Conservation (phyloP, 2,113 vertebrate species). For the Rhegmatorhina hoffmannsi region DNA sequence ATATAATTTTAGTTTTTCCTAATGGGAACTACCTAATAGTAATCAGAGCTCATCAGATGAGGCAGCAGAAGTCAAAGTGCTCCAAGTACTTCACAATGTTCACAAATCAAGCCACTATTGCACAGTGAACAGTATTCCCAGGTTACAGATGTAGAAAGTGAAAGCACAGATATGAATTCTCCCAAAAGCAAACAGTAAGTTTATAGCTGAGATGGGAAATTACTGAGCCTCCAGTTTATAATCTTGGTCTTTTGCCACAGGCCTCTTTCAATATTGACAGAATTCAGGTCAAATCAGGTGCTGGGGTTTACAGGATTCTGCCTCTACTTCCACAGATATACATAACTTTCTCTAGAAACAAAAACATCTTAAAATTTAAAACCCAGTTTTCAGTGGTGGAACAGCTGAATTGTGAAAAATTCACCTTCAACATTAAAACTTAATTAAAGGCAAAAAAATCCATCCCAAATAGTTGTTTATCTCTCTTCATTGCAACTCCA, state of each 20-base stretch:
- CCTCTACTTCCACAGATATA: background rate
- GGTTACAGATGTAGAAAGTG: background rate
- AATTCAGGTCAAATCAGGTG: background rate
- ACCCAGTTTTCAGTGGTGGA: background rate
- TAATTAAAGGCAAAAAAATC: background rate
- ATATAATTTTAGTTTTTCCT: background rate
- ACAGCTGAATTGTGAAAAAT: background rate
- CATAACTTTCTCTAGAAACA: background rate
- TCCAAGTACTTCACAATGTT: background rate
- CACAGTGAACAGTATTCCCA: background rate
- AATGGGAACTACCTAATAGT: background rate
- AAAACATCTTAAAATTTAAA: background rate
- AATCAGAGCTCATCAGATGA: background rate
- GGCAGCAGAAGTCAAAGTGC: background rate
- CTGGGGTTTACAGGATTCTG: background rate
- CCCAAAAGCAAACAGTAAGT: background rate
- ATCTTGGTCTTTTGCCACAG: background rate
- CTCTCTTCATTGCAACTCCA: background rate
- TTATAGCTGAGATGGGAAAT: background rate
- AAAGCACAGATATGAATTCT: background rate
- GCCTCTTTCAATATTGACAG: background rate
- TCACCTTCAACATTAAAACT: background rate
- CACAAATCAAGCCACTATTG: background rate
- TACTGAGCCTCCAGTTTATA: background rate
- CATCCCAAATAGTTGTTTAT: background rate